Base-by-base conservation (phyloP, 2,888 invertebrate species). In the Xanthia togata region DNA sequence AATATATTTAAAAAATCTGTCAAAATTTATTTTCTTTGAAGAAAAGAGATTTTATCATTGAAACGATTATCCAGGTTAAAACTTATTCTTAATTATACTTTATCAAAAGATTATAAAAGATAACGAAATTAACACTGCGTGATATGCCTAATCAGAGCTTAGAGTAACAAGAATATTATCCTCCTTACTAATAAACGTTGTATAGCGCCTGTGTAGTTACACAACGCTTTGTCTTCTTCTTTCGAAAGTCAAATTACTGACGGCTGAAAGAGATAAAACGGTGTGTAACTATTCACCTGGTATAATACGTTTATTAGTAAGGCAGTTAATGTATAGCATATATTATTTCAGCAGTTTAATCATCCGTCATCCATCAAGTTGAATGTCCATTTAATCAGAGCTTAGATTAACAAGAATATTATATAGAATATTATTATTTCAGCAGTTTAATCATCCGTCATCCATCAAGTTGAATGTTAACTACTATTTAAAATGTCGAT, bases 101-200 rank as follows among this genome's bases (percentile, higher is more conserved):
- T 73, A 88, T 86, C 87, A 23, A 41, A 31, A 85, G 78, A 84
- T 73, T 73, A 63, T 67, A 38, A 59, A 69, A 71, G 88, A 91
- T 90, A 89, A 88, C 60, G 6, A 73, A 81, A 80, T 83, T 90
- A 92, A 91, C 87, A 82, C 85, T 93, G 89, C 93, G 92, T 93
- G 93, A 93, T n/a, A n/a, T n/a, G n/a, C 91, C 76, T 92, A 92
- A 94, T 93, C 91, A 76, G 31, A 76, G 89, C 91, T 92, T 78
- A 76, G 73, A 23, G 53, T 41, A 62, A 31, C 11, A 14, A 73
- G 63, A 63, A 75, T 26, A 68, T 41, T 60, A 70, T n/a, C n/a
- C n/a, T n/a, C n/a, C n/a, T n/a, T n/a, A n/a, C n/a, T n/a, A n/a
- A n/a, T n/a, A n/a, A n/a, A n/a, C n/a, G n/a, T n/a, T n/a, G n/a